Evolutionary conservation across 2,113 vertebrate species (phyloP).

Genomic region (Crotalus helleri): DNA sequence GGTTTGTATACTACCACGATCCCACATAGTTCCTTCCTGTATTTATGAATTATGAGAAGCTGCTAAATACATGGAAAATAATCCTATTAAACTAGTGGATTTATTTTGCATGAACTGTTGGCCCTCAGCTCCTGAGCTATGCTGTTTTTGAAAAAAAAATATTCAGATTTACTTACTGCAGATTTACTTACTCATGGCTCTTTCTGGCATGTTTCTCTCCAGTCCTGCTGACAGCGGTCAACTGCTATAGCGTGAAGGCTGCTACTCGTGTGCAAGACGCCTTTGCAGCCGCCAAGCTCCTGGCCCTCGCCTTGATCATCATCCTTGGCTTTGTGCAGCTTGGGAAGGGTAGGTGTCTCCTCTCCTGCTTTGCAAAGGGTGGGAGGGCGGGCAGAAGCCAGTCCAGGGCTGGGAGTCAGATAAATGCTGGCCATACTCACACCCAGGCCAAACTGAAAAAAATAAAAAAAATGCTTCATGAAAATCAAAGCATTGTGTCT

Average conservation of each 20-base stretch:
- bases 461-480: neutral
- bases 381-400: neutral
- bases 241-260: slow-evolving; percentile 96
- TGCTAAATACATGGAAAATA: neutral
- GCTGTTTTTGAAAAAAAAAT: accelerated
- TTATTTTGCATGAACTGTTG: neutral
- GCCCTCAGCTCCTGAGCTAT: neutral
- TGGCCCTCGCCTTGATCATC: slow-evolving; percentile 89
- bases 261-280: slow-evolving; percentile 93
- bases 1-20: neutral
- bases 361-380: too few relatives aligned
- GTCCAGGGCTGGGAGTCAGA: neutral
- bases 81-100: neutral
- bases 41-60: neutral
- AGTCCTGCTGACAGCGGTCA: slow-evolving; percentile 92
- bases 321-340: slow-evolving; percentile 91
- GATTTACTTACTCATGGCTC: neutral
- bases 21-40: neutral
- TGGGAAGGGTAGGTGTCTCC: slow-evolving; percentile 76
- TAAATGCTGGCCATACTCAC: neutral
- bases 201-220: neutral
- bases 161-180: neutral
- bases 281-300: slow-evolving; percentile 90
- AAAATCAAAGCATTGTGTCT: neutral
- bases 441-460: neutral